A percentile compares a stretch with the other conserved stretches of the same genome.
phyloP scores from a whole-genome alignment of 2,888 invertebrate species.

The Octodonta nipae region DNA sequence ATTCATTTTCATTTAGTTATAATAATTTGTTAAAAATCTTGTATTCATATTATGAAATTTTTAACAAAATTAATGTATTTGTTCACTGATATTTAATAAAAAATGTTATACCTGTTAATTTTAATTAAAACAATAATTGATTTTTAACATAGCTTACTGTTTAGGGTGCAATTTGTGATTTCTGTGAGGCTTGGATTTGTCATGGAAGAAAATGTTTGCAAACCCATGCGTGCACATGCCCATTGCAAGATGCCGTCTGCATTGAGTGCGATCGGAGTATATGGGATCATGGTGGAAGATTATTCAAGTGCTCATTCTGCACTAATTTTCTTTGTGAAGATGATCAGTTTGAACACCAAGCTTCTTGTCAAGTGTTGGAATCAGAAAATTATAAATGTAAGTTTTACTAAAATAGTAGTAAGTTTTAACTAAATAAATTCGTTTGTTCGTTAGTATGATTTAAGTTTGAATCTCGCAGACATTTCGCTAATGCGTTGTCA shows the following conservation, averaged over 20 bases:
- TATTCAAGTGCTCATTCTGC: constrained; percentile 86
- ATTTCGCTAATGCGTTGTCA: no score
- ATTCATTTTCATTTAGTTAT: no score
- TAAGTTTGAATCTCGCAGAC: no score
- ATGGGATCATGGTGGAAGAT: constrained; percentile 89
- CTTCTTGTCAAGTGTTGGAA: constrained; percentile 88
- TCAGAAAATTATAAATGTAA: constrained; percentile 89
- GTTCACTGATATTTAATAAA: no score
- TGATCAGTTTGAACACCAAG: constrained; percentile 95
- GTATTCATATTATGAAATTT: background rate
- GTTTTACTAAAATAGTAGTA: no score
- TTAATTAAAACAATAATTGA: background rate
- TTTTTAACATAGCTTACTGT: constrained; percentile 5
- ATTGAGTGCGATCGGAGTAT: constrained; percentile 85
- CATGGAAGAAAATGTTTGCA: constrained; percentile 86
- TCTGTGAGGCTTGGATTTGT: constrained; percentile 95
- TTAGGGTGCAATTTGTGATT: constrained; percentile 91
- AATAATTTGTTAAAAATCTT: no score
- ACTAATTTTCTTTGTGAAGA: constrained; percentile 81
- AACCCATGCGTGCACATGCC: constrained; percentile 82
- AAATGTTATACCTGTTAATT: no score
- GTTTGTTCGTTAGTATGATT: no score
- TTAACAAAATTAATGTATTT: background rate
- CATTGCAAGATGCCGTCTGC: constrained; percentile 76
- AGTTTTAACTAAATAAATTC: no score